These are phyloP conservation scores for Battus philenor DNA, from an alignment of 1,140 invertebrate species.

Conservation along the genomic window DNA sequence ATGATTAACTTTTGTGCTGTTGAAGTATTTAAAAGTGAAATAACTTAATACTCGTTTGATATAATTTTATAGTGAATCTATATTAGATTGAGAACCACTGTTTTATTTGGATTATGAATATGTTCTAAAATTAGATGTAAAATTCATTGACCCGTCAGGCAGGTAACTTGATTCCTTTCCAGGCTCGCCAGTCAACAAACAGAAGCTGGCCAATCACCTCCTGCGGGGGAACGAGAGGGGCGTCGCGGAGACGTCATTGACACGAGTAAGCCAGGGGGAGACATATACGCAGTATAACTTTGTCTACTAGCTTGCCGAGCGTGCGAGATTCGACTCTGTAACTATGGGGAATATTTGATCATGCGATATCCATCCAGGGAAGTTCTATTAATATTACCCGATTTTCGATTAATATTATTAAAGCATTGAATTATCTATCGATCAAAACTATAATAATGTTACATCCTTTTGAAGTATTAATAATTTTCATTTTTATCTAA, in stretches of 20 bases:
- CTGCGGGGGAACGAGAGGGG: constrained; percentile 79
- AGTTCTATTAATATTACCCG: too few species aligned
- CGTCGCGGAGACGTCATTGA: constrained; percentile 86
- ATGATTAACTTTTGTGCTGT: too few species aligned
- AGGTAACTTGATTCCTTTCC: constrained; percentile 35
- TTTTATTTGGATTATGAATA: background rate
- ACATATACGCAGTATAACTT: constrained; percentile 50
- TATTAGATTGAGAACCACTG: background rate
- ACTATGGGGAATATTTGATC: background rate
- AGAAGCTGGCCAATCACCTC: constrained; percentile 84
- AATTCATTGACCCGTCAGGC: constrained; percentile 27
- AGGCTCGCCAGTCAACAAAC: constrained; percentile 87
- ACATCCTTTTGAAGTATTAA: too few species aligned
- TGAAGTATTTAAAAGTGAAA: too few species aligned
- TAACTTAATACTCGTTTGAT: too few species aligned
- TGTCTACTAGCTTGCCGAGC: constrained; percentile 38
- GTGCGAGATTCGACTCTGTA: constrained; percentile 34
- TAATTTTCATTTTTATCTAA: too few species aligned
- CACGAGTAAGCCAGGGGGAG: constrained; percentile 77
- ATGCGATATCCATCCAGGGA: too few species aligned
- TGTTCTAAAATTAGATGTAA: background rate
- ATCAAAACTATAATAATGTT: too few species aligned
- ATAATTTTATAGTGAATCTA: too few species aligned
- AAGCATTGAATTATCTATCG: too few species aligned
- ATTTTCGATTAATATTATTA: too few species aligned